Evolutionary conservation across 2,797 vertebrate genomes (phyloP).

Genomic region (Gallinago stenura): DNA sequence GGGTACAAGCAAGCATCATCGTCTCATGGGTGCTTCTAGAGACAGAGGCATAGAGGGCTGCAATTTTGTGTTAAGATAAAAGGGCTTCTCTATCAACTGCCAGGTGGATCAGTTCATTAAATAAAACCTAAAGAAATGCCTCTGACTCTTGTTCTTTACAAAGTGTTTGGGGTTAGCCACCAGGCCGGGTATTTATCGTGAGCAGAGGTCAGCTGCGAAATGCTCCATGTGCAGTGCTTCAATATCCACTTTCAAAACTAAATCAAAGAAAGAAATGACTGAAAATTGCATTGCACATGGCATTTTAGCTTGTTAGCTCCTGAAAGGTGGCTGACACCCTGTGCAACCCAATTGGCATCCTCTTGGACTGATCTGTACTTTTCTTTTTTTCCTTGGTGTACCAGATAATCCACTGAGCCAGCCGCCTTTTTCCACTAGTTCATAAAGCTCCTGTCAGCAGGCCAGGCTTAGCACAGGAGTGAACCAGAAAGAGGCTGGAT

Average conservation of each 20-base stretch:
- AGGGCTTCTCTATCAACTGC: not conserved
- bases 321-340: not conserved
- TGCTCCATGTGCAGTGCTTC: not conserved
- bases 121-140: not conserved
- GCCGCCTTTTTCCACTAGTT: not conserved
- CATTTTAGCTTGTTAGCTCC: conserved; percentile 9
- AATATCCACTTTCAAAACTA: not conserved
- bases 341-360: not conserved
- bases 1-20: not conserved
- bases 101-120: not conserved
- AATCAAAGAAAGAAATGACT: conserved; percentile 16
- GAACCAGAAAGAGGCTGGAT: not conserved
- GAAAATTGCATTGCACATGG: not conserved
- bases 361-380: not conserved
- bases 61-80: not conserved
- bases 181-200: not conserved
- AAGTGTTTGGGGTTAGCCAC: not conserved
- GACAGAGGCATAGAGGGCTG: not conserved
- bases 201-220: not conserved
- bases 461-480: not conserved
- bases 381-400: not conserved
- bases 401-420: not conserved
- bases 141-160: not conserved
- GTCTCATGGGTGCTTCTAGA: not conserved
- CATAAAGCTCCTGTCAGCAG: not conserved